Evolutionary conservation across 2,797 vertebrate species (phyloP).

Genomic region (Danionella dracula): DNA sequence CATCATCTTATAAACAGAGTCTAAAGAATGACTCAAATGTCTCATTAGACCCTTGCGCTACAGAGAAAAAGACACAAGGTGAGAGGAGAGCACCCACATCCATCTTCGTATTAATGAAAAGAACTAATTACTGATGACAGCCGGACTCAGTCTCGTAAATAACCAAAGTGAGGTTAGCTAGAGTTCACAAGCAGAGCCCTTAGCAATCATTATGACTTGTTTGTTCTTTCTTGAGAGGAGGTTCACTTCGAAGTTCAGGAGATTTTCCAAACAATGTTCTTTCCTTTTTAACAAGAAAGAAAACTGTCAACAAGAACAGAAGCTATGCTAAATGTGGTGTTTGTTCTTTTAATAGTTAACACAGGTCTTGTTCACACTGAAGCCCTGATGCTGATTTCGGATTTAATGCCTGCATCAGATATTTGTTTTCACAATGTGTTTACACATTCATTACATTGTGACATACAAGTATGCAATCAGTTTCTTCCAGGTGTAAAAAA

Average conservation of each 20-base stretch:
- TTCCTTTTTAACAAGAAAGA: neutral
- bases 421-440: no score
- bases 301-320: neutral
- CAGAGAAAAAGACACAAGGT: slow-evolving; percentile 20
- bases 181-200: neutral
- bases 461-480: no score
- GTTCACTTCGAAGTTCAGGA: neutral
- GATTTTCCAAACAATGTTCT: neutral
- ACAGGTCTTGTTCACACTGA: no score
- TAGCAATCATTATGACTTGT: neutral
- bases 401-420: no score
- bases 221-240: neutral
- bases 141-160: slow-evolving; percentile 28
- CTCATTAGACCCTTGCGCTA: neutral
- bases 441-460: no score
- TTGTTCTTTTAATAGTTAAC: no score
- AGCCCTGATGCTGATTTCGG: no score
- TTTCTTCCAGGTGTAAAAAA: no score
- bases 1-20: slow-evolving; percentile 3
- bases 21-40: neutral
- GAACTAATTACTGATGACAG: slow-evolving; percentile 36
- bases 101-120: slow-evolving; percentile 26
- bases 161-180: slow-evolving; percentile 26
- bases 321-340: no score
- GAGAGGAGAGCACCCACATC: neutral